Evolutionary conservation across 2,888 invertebrate species (phyloP).

Genomic region (Cerastis rubricosa): DNA sequence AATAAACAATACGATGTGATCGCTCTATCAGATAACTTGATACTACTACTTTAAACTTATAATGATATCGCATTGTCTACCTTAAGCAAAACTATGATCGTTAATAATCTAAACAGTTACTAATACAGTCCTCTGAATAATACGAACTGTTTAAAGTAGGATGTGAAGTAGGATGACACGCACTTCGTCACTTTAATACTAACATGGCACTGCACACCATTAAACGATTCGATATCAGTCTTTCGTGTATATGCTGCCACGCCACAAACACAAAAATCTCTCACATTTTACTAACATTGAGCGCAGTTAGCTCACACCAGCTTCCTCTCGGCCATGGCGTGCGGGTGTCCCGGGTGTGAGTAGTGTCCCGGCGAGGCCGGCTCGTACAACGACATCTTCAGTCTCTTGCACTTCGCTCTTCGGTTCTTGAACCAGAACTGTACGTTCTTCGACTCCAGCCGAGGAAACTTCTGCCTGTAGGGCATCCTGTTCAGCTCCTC

Average conservation of each 20-base stretch:
- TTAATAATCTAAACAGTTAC: slow-evolving; percentile 71
- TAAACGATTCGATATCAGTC: slow-evolving; percentile 87
- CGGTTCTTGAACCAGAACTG: slow-evolving; percentile 99
- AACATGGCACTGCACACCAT: slow-evolving; percentile 89
- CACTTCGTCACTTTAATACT: slow-evolving; percentile 81
- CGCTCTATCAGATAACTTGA: slow-evolving; percentile 71
- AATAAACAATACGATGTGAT: slow-evolving; percentile 75
- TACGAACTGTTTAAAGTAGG: slow-evolving; percentile 75
- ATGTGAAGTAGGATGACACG: slow-evolving; percentile 67
- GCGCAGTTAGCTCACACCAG: slow-evolving; percentile 78
- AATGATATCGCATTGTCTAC: slow-evolving; percentile 68
- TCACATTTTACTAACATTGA: slow-evolving; percentile 60
- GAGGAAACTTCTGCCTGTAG: slow-evolving; percentile 99
- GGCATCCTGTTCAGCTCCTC: slow-evolving; percentile 99
- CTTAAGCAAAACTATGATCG: slow-evolving; percentile 74
- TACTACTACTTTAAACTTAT: slow-evolving; percentile 61
- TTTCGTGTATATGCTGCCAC: slow-evolving; percentile 80
- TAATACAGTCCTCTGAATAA: slow-evolving; percentile 78
- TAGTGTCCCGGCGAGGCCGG: slow-evolving; percentile 92
- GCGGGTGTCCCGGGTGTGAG: slow-evolving; percentile 89
- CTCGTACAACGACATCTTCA: slow-evolving; percentile 97
- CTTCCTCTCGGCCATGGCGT: slow-evolving; percentile 90
- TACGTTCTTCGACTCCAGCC: slow-evolving; percentile 99
- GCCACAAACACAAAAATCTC: slow-evolving; percentile 68
- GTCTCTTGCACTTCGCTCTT: slow-evolving; percentile 98